Evolutionary conservation across 2,797 vertebrate genomes (phyloP).

Genomic region (Stomatorhinus walkeri): DNA sequence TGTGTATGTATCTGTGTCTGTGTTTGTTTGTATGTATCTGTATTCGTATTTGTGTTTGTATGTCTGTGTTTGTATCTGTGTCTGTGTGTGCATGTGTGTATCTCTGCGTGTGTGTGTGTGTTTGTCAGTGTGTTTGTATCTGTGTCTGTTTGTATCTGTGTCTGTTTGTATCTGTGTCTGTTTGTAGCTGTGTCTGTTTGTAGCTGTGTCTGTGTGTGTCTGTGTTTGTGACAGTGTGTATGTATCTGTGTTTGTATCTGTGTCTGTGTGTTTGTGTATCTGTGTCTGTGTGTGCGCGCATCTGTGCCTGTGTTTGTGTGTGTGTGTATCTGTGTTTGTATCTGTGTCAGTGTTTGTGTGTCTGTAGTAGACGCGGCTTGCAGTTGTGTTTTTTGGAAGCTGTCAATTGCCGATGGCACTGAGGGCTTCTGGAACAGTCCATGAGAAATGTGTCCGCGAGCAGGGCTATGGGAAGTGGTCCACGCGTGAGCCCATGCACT

Average conservation of each 20-base stretch:
- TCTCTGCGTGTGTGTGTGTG: neutral
- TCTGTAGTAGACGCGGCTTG: neutral
- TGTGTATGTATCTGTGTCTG: no score
- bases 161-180: neutral
- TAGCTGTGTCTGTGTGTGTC: neutral
- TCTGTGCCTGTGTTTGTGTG: neutral
- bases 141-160: neutral
- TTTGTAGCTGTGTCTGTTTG: neutral
- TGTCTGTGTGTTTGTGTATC: neutral
- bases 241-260: neutral
- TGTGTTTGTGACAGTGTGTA: neutral
- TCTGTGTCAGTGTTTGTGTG: neutral
- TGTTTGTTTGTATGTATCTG: no score
- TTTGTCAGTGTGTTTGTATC: neutral
- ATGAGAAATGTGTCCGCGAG: neutral
- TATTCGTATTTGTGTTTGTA: neutral
- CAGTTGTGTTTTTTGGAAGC: neutral
- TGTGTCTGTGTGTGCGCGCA: neutral
- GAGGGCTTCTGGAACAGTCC: neutral
- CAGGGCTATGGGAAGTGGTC: neutral
- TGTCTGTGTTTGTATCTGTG: neutral
- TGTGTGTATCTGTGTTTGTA: neutral
- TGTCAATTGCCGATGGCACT: neutral
- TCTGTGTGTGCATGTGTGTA: neutral
- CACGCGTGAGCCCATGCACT: neutral